Evolutionary conservation across 2,888 invertebrate genomes (phyloP).

Genomic region (Papilio protenor): DNA sequence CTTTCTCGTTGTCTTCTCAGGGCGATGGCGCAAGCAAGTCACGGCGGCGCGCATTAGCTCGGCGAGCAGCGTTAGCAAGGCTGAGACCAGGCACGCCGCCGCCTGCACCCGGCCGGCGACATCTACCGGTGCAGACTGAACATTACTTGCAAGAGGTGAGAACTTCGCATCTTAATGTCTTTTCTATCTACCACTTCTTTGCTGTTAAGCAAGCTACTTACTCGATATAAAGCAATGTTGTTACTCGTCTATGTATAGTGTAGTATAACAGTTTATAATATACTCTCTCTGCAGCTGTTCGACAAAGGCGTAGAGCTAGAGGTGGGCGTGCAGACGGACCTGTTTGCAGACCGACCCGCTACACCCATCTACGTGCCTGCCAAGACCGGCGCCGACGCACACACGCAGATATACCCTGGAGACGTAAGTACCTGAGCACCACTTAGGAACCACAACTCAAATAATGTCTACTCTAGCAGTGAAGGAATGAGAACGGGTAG

Average conservation of each 20-base stretch:
- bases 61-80: conserved; percentile 89
- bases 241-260: too few relatives aligned
- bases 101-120: conserved; percentile 91
- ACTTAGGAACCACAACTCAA: background rate
- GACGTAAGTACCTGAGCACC: conserved; percentile 85
- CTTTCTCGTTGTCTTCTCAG: conserved; percentile 50
- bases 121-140: conserved; percentile 96
- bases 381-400: conserved; percentile 91
- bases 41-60: conserved; percentile 87
- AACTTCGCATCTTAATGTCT: background rate
- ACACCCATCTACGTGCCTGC: conserved; percentile 91
- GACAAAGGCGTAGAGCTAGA: conserved; percentile 90
- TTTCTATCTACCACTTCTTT: background rate
- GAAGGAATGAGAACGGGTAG: too few relatives aligned
- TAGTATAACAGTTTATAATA: conserved; percentile 5
- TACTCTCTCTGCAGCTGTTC: conserved; percentile 77
- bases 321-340: conserved; percentile 94
- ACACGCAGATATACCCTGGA: conserved; percentile 95
- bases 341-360: conserved; percentile 92
- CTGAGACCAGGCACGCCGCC: conserved; percentile 88
- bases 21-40: conserved; percentile 80
- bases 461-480: too few relatives aligned
- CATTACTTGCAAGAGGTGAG: conserved; percentile 92
- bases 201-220: background rate
- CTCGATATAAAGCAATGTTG: background rate